Percentiles rank a stretch among this genome's conserved stretches.
Conservation (phyloP, 2,113 vertebrate species). For the Nipponia nippon region DNA sequence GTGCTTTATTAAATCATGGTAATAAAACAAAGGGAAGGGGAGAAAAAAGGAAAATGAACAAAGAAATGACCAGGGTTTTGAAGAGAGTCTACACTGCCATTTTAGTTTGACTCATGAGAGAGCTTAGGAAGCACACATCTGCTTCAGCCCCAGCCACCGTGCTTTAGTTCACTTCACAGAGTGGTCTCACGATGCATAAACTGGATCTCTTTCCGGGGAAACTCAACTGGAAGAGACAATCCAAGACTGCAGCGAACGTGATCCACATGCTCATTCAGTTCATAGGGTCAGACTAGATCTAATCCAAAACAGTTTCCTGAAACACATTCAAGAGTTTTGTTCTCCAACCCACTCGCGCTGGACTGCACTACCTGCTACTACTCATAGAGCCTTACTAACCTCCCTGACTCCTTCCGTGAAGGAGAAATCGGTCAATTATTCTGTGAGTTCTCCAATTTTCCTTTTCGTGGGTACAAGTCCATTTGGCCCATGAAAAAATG, state of each 20-base stretch:
- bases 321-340: background rate
- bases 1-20: background rate
- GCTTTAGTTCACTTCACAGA: background rate
- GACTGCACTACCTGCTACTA: background rate
- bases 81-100: fast-evolving
- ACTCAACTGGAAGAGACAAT: background rate
- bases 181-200: background rate
- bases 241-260: background rate
- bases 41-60: background rate
- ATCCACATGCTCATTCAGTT: background rate
- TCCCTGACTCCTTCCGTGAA: background rate
- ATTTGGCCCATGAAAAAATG: background rate
- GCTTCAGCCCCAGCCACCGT: background rate
- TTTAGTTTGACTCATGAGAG: background rate
- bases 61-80: background rate
- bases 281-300: background rate
- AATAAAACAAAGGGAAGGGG: background rate
- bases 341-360: background rate
- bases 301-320: background rate
- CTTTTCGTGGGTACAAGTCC: background rate
- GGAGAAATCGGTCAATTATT: background rate
- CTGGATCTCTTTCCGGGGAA: background rate
- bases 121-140: background rate
- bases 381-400: background rate
- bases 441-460: background rate